phyloP scores from a whole-genome alignment of 2,113 vertebrate genomes.

The Seriola rivoliana region DNA sequence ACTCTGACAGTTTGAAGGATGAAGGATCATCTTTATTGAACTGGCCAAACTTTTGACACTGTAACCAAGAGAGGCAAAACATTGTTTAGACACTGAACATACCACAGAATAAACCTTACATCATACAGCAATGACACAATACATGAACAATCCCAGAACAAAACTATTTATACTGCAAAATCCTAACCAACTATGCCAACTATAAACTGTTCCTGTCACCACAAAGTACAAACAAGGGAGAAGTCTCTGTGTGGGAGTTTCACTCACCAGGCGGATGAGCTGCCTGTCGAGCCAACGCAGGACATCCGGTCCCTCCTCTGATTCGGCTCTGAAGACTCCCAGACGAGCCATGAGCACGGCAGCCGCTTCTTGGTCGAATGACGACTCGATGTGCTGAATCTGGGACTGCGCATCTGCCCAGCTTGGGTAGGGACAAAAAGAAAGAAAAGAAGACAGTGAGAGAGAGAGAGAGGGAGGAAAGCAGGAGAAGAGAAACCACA shows the following conservation, averaged over 20 bases:
- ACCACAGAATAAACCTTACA: not conserved
- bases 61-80: conserved; percentile 64
- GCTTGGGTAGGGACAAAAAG: conserved; percentile 72
- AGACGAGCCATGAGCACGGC: conserved; percentile 96
- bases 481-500: not conserved
- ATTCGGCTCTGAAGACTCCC: conserved; percentile 94
- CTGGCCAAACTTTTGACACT: conserved; percentile 99
- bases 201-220: not conserved
- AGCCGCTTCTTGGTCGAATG: conserved; percentile 96
- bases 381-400: conserved; percentile 95
- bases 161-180: not conserved
- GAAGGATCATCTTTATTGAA: conserved; percentile 96
- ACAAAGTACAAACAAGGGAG: not conserved
- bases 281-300: conserved; percentile 98
- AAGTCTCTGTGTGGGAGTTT: not conserved
- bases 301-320: conserved; percentile 96
- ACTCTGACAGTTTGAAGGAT: conserved; percentile 95
- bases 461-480: no score
- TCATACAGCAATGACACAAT: not conserved
- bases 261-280: conserved; percentile 94
- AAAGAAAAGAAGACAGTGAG: not conserved
- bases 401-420: conserved; percentile 98
- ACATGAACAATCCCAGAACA: not conserved
- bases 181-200: conserved; percentile 13
- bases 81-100: not conserved